These are phyloP conservation scores for Myotis daubentonii DNA, from an alignment of 2,797 vertebrate genomes.

Conservation along the genomic window DNA sequence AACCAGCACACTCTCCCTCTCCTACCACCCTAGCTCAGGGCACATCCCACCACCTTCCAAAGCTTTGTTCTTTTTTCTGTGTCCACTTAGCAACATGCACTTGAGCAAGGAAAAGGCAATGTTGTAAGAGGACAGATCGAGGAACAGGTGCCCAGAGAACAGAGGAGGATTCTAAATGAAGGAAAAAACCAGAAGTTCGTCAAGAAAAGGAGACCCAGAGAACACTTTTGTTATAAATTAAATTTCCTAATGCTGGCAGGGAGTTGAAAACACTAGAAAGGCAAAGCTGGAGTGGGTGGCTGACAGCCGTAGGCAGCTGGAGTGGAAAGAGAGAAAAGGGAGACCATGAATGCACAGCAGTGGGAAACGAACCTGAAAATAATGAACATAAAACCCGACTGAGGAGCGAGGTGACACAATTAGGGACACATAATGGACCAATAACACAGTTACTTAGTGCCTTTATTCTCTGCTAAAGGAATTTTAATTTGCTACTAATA, in stretches of 20 bases:
- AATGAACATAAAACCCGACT: slow-evolving; percentile 60
- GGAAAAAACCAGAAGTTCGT: slow-evolving; percentile 74
- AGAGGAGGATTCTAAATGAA: slow-evolving; percentile 66
- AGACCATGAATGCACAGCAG: slow-evolving; percentile 36
- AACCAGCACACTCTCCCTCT: background rate
- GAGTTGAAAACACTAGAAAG: slow-evolving; percentile 78
- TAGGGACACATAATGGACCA: slow-evolving; percentile 46
- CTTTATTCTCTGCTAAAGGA: slow-evolving; percentile 52
- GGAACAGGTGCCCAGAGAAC: slow-evolving; percentile 80
- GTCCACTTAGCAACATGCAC: background rate
- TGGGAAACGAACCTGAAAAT: slow-evolving; percentile 57
- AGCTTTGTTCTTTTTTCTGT: background rate
- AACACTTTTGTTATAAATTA: slow-evolving; percentile 71
- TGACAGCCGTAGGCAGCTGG: slow-evolving; percentile 79
- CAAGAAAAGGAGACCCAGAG: slow-evolving; percentile 70
- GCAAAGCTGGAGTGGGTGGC: slow-evolving; percentile 74
- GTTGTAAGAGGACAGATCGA: slow-evolving; percentile 45
- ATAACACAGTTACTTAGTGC: background rate
- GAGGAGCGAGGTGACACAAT: slow-evolving; percentile 61
- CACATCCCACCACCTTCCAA: background rate
- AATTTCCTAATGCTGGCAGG: slow-evolving; percentile 78
- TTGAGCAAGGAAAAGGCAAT: background rate
- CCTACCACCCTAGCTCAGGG: background rate
- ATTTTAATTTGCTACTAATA: slow-evolving; percentile 66
- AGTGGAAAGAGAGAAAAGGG: slow-evolving; percentile 60